Percentiles rank a stretch among this genome's conserved stretches.
Conservation (phyloP, 2,113 vertebrate species). For the Hucho hucho region DNA sequence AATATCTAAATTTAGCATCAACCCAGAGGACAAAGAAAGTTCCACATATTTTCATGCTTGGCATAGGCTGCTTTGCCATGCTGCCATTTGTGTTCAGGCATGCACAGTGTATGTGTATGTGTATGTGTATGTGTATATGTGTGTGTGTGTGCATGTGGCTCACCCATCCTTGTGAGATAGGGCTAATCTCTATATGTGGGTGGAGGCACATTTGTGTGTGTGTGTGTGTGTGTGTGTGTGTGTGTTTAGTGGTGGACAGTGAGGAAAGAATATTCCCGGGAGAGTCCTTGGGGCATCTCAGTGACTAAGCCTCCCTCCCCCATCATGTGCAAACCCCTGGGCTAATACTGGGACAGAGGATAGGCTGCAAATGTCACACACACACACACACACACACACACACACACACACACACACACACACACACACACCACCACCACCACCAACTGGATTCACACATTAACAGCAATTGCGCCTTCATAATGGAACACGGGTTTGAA, state of each 20-base stretch:
- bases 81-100: conserved; percentile 59
- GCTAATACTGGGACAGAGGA: conserved; percentile 44
- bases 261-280: conserved; percentile 16
- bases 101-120: conserved; percentile 47
- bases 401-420: neutral
- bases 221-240: conserved; percentile 26
- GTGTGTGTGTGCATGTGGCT: conserved; percentile 11
- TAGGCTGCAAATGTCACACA: conserved; percentile 60
- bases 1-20: conserved; percentile 59
- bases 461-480: neutral
- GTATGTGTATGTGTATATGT: conserved; percentile 23
- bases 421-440: neutral
- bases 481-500: neutral
- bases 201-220: conserved; percentile 3
- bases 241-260: neutral
- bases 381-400: conserved; percentile 10
- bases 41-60: conserved; percentile 66
- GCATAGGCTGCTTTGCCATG: conserved; percentile 60
- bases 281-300: conserved; percentile 56
- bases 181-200: conserved; percentile 7
- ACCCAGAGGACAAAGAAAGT: conserved; percentile 64
- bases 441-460: neutral
- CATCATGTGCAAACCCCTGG: conserved; percentile 39
- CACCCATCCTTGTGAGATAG: neutral
- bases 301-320: conserved; percentile 48